Evolutionary conservation across 2,113 vertebrate species (phyloP), one percentile per base, ranked within the genome.

Genomic region (Dunckerocampus dactyliophorus): DNA sequence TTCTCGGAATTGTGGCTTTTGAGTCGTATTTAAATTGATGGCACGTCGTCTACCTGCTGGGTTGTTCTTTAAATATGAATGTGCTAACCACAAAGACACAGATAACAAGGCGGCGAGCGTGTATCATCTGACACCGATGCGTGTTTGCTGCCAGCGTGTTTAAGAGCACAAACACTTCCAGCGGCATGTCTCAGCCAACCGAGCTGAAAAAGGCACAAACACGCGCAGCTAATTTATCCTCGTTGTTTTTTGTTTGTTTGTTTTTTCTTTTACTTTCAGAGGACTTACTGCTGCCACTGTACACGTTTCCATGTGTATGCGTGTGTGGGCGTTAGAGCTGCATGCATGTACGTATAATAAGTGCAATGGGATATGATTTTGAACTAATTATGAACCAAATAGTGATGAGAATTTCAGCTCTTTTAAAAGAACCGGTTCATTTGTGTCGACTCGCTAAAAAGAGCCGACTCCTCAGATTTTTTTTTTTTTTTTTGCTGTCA

Each of bases 31-130:
- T 34, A 60, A 54, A 24, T 47, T 24, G 70, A 34, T 15, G n/a
- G 49, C 52, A 64, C 37, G 68, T 59, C 63, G 37, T 71, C 79
- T 69, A 59, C 67, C 62, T 50, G 8, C 53, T 34, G 48, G 19
- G 28, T 31, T 42, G 43, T 50, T 14, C 2, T 72, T 12, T 46
- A 39, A 12, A 43, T 47, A 28, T 59, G 57, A 42, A 42, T 21
- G 31, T 20, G 54, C 37, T 42, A 42, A 56, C 11, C 34, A 21
- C 37, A 42, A 21, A 56, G 28, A 21, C 54, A 2, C 34, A 2
- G 53, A 21, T 42, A 20, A 39, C 53, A 39, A 56, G 54, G 20
- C 45, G 11, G 31, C 43, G 14, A 46, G 56, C 53, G 31, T 39
- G 34, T 56, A 42, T 42, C 19, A 42, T 14, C 34, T 21, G 37